Evolutionary conservation across 1,140 invertebrate species (phyloP), one percentile per base, ranked within the genome.

Genomic region (Holotrichia oblita): DNA sequence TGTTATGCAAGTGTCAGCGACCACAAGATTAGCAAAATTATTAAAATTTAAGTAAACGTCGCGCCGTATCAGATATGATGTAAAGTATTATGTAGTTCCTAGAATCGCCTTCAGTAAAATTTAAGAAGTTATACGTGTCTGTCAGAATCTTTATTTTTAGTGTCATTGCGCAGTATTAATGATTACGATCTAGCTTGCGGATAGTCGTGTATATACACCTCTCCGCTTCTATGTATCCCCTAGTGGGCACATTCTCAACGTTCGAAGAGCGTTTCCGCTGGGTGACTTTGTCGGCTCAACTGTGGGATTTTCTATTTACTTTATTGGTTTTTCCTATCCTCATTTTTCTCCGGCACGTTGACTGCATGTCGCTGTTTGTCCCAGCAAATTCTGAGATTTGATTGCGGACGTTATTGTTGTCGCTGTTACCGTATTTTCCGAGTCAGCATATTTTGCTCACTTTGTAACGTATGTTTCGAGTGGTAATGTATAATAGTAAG

Each of bases 291-390:
- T 69, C 61, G 61, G 61, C 24, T 69, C 61, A 69, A 69, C 61
- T 10, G 27, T 20, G 61, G 61, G 20, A 69, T 69, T 69, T n/a
- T 69, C 61, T 69, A 69, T 69, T 69, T 69, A 69, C 61, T 69
- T 69, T 69, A 69, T 69, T 69, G 61, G 61, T 69, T 69, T 69
- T 22, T 27, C 61, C 61, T 27, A 69, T 69, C 22, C 61, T 20
- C 20, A 69, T 69, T 69, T 69, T 69, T 17, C 61, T 34, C 22
- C 22, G 7, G 61, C 61, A 34, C 24, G 9, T 24, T 34, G 22
- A 48, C 7, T 48, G 44, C n/a, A 55, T 17, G 48, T 27, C 22
- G 61, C 0, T 69, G 61, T 34, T 69, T 27, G 22, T 69, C 22
- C 22, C 61, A 22, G 61, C 61, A 14, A 69, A 69, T 69, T 69